phyloP scores from a whole-genome alignment of 2,888 invertebrate species.

The Ramazzottius varieornatus region DNA sequence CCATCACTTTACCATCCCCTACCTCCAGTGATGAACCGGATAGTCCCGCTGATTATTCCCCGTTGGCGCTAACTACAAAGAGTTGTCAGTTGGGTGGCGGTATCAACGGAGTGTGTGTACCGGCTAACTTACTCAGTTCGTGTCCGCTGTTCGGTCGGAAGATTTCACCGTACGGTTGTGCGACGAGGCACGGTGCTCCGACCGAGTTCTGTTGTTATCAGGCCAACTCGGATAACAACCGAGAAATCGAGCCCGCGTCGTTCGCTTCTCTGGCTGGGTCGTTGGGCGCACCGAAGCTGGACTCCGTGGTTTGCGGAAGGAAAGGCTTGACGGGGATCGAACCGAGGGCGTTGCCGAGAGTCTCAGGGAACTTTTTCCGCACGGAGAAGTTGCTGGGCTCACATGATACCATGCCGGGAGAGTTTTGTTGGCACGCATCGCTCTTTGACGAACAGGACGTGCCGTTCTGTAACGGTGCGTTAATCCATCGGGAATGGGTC shows the following conservation, averaged over 20 bases:
- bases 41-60: not conserved
- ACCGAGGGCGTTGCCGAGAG: not conserved
- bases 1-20: not conserved
- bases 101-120: not conserved
- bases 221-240: not conserved
- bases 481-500: conserved; percentile 1
- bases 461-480: not conserved
- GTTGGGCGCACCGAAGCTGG: not conserved
- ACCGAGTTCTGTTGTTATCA: not conserved
- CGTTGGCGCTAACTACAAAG: not conserved
- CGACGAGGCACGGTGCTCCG: not conserved
- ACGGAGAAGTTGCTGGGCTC: not conserved
- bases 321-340: not conserved
- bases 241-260: not conserved
- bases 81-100: not conserved
- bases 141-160: not conserved
- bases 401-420: not conserved
- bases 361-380: too few species aligned
- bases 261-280: not conserved
- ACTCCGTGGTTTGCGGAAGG: not conserved
- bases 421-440: not conserved
- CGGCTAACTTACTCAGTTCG: not conserved
- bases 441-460: not conserved
- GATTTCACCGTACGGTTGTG: not conserved
- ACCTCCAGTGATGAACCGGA: not conserved